Percentiles rank a stretch among this genome's conserved stretches.
Conservation (phyloP, 2,888 invertebrate genomes). For the Tipula confusa region DNA sequence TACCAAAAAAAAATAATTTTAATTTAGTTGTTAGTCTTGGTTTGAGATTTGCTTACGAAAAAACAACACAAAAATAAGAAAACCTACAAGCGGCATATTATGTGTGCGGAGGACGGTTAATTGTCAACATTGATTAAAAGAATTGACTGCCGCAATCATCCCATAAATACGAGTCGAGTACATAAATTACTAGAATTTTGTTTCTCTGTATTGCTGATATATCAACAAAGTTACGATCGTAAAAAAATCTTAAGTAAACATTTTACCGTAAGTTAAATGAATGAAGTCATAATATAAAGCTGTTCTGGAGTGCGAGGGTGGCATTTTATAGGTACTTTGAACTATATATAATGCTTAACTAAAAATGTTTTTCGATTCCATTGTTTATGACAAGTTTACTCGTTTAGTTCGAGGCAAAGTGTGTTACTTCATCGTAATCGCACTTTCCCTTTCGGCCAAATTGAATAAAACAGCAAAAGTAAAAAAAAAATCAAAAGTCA, state of each 20-base stretch:
- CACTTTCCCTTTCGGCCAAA: not conserved
- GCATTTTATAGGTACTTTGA: not conserved
- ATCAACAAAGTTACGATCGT: not conserved
- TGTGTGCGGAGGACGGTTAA: not conserved
- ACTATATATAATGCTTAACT: not conserved
- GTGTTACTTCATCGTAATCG: not conserved
- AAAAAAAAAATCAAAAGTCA: no score
- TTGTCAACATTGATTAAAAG: not conserved
- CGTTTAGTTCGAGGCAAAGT: not conserved
- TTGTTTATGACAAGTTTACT: not conserved
- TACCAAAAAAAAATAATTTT: not conserved
- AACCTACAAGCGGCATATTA: not conserved
- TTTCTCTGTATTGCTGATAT: not conserved
- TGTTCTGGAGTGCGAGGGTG: not conserved
- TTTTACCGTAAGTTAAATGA: not conserved
- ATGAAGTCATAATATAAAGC: not conserved
- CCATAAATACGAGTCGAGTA: not conserved
- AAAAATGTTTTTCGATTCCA: not conserved
- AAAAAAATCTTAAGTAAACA: not conserved
- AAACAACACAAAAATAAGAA: no score
- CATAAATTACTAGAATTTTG: not conserved
- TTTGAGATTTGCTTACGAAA: not conserved
- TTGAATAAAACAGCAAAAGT: no score
- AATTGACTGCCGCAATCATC: not conserved
- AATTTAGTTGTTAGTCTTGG: constrained; percentile 4